phyloP scores from a whole-genome alignment of 1,140 invertebrate genomes.

The Helicoverpa zea region DNA sequence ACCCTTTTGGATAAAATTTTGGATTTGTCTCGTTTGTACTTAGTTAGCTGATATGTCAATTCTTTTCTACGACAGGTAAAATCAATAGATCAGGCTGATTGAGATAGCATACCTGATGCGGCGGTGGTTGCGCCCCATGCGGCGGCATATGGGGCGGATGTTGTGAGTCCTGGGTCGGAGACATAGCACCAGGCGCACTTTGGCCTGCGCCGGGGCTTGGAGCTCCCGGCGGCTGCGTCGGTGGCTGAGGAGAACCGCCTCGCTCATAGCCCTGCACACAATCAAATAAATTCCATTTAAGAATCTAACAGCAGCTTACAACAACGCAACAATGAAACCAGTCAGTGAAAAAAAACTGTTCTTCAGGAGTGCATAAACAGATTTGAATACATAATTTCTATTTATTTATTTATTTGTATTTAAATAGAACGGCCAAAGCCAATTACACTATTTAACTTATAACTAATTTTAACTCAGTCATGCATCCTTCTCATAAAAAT shows the following conservation, averaged over 20 bases:
- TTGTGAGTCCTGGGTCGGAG: conserved; percentile 79
- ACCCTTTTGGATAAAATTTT: conserved; percentile 1
- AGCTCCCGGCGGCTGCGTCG: conserved; percentile 78
- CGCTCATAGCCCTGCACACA: conserved; percentile 81
- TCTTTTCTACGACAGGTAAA: too few relatives aligned
- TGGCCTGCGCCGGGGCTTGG: conserved; percentile 76
- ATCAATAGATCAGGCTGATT: not conserved
- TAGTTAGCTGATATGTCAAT: not conserved
- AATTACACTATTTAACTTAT: too few relatives aligned
- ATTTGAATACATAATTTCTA: not conserved
- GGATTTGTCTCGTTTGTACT: not conserved
- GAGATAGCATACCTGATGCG: conserved; percentile 70
- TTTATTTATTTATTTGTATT: too few relatives aligned
- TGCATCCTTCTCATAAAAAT: too few relatives aligned
- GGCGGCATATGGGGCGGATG: conserved; percentile 78
- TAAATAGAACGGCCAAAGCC: too few relatives aligned
- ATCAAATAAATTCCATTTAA: not conserved
- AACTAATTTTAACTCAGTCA: too few relatives aligned
- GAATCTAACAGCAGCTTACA: not conserved
- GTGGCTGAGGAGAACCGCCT: conserved; percentile 83
- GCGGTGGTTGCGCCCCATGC: conserved; percentile 71
- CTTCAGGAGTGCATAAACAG: too few relatives aligned
- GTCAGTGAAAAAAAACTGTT: too few relatives aligned
- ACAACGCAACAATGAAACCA: too few relatives aligned
- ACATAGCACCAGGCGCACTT: conserved; percentile 73